Conservation (phyloP, 2,797 vertebrate species). For the Erethizon dorsatum region DNA sequence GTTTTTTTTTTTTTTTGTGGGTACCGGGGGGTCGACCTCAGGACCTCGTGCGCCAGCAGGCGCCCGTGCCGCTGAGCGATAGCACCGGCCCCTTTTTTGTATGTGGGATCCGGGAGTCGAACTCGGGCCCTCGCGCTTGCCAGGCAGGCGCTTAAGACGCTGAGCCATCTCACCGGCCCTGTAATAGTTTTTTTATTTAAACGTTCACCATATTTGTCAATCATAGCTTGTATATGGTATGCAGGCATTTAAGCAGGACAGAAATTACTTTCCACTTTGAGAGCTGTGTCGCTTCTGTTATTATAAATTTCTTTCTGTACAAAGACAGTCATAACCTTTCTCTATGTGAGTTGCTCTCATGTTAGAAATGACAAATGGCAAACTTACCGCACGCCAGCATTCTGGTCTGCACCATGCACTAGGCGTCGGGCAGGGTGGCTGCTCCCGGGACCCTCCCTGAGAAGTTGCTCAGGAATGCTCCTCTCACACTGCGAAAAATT, state of each 20-base stretch:
- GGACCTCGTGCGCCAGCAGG: no score
- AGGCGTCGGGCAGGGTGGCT: rapidly evolving
- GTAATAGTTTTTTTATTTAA: no score
- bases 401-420: rapidly evolving
- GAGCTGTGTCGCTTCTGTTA: not conserved
- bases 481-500: rapidly evolving
- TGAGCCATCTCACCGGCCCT: no score
- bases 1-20: no score
- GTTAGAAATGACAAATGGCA: not conserved
- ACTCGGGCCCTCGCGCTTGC: no score
- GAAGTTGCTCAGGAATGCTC: no score
- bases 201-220: not conserved
- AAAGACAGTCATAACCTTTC: not conserved
- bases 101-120: no score
- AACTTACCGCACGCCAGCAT: not conserved
- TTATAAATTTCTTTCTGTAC: not conserved
- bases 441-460: rapidly evolving
- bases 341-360: not conserved
- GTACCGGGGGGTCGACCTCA: no score
- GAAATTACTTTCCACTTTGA: not conserved
- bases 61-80: no score
- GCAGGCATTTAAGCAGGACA: not conserved
- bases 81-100: no score
- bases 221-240: not conserved
- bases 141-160: no score